Conservation (phyloP, 1,140 invertebrate genomes). For the Brachionus paranguensis region DNA sequence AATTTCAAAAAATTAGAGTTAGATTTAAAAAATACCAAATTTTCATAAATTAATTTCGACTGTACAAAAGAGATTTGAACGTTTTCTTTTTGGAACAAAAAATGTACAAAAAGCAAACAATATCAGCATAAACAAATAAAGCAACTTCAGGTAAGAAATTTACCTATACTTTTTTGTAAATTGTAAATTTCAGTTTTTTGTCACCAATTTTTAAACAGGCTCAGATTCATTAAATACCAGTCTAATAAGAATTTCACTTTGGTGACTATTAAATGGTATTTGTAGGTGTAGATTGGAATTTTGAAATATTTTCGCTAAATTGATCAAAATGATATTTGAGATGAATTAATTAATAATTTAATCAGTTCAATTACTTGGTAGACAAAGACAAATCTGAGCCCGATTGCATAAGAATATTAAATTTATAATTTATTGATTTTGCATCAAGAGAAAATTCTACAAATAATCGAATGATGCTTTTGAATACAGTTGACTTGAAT, state of each 20-base stretch:
- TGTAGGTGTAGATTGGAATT: too few species aligned
- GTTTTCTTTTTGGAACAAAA: background rate
- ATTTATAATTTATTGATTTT: background rate
- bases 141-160: background rate
- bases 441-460: background rate
- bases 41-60: background rate
- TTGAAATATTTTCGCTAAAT: background rate
- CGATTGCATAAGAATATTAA: background rate
- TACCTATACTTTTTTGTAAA: background rate
- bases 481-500: background rate
- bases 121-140: constrained; percentile 1
- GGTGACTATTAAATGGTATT: background rate
- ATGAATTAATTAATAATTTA: background rate
- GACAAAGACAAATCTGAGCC: background rate
- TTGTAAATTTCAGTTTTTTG: background rate
- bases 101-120: background rate
- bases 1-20: background rate
- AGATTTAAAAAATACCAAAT: background rate
- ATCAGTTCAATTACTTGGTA: background rate
- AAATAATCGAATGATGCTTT: background rate
- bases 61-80: background rate
- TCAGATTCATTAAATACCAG: background rate
- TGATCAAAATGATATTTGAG: background rate
- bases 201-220: background rate
- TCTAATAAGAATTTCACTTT: background rate